Conservation (phyloP, 2,113 vertebrate species). For the Calyptommatus sinebrachiatus region DNA sequence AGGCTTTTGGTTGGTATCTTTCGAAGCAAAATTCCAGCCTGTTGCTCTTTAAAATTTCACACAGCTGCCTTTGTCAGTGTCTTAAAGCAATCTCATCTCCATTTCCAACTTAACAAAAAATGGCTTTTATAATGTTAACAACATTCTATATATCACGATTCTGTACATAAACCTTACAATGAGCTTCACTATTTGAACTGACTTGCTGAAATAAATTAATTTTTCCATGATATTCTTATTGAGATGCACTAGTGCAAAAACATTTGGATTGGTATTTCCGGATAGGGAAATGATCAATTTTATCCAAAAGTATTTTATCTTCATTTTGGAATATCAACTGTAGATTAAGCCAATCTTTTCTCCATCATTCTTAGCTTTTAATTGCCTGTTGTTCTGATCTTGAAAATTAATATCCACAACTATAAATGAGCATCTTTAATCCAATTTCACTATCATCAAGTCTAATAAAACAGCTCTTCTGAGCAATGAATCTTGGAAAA, state of each 20-base stretch:
- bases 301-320: slow-evolving; percentile 17
- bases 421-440: slow-evolving; percentile 34
- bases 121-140: too few species aligned
- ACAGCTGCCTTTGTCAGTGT: too few species aligned
- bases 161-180: too few species aligned
- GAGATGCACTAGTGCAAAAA: background rate
- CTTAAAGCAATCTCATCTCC: too few species aligned
- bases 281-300: background rate
- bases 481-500: slow-evolving; percentile 8
- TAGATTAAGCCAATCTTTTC: background rate
- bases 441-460: slow-evolving; percentile 26
- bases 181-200: too few species aligned
- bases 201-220: too few species aligned
- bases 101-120: too few species aligned
- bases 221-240: too few species aligned
- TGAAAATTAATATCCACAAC: slow-evolving; percentile 23
- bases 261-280: background rate
- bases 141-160: too few species aligned
- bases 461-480: slow-evolving; percentile 9
- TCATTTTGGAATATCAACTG: slow-evolving; percentile 28
- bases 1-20: too few species aligned
- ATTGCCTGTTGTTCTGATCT: slow-evolving; percentile 35
- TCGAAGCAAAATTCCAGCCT: too few species aligned
- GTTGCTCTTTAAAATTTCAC: too few species aligned
- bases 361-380: slow-evolving; percentile 20